Percentiles rank a stretch among this genome's conserved stretches.
Evolutionary conservation across 2,113 vertebrate species (phyloP).

Genomic region (Thamnaconus septentrionalis): DNA sequence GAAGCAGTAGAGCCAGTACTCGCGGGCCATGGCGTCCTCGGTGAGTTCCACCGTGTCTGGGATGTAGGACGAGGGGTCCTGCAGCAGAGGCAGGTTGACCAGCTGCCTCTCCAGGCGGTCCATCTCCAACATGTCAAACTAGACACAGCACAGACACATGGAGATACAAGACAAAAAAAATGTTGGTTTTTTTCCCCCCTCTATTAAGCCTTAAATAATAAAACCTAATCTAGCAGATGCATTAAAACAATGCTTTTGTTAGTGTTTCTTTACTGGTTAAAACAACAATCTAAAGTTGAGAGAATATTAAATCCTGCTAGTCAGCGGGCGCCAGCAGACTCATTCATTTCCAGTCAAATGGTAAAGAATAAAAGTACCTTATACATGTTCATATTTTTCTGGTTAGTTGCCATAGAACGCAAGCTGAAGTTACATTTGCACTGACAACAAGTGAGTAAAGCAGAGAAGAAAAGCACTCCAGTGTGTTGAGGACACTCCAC

Average conservation of each 20-base stretch:
- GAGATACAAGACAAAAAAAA: background rate
- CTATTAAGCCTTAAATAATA: too few relatives aligned
- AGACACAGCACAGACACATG: background rate
- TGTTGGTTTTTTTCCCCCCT: too few relatives aligned
- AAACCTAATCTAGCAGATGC: background rate
- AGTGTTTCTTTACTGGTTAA: background rate
- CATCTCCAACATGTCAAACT: slow-evolving; percentile 99
- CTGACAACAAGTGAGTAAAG: slow-evolving; percentile 14
- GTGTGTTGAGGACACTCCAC: too few relatives aligned
- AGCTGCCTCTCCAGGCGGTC: slow-evolving; percentile 92
- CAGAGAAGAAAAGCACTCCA: background rate
- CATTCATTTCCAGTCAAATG: background rate
- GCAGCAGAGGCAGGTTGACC: slow-evolving; percentile 91
- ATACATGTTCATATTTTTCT: too few relatives aligned
- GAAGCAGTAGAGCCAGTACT: slow-evolving; percentile 98
- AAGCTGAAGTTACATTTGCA: slow-evolving; percentile 7
- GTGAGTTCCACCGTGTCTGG: slow-evolving; percentile 95
- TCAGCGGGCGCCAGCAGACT: slow-evolving; percentile 10
- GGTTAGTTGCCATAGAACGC: background rate
- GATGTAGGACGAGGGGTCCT: slow-evolving; percentile 91
- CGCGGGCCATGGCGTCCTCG: slow-evolving; percentile 87
- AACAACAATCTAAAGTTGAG: background rate
- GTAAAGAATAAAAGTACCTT: too few relatives aligned
- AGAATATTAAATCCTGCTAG: slow-evolving; percentile 19
- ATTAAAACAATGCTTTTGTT: background rate